These are phyloP conservation scores for Aptenodytes patagonicus DNA, from an alignment of 2,113 vertebrate species.

Conservation along the genomic window DNA sequence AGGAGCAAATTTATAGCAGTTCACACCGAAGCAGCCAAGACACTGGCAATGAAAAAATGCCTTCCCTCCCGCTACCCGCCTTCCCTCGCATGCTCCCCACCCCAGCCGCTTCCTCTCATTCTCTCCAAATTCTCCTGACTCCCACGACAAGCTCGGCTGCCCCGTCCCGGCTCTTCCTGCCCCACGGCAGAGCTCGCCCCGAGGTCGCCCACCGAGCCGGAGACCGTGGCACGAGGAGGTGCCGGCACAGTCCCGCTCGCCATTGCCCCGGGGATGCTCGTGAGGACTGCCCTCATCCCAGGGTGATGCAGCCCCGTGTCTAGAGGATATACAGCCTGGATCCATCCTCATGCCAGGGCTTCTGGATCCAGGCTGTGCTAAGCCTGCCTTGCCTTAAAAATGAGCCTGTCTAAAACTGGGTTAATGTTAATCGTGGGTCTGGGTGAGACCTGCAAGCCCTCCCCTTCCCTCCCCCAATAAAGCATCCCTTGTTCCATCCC, in stretches of 20 bases:
- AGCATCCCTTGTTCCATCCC: constrained; percentile 47
- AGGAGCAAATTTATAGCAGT: constrained; percentile 74
- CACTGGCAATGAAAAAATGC: constrained; percentile 74
- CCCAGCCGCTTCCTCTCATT: constrained; percentile 76
- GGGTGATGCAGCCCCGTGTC: rapidly evolving
- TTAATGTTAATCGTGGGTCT: neutral
- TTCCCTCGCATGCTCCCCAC: constrained; percentile 40
- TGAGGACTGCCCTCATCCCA: neutral
- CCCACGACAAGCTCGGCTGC: constrained; percentile 27
- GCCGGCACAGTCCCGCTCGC: neutral
- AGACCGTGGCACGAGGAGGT: neutral
- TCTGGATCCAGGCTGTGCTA: neutral
- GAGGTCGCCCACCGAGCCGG: neutral
- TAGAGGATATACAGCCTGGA: neutral
- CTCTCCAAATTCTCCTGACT: constrained; percentile 73
- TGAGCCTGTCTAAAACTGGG: neutral
- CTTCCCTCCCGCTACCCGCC: constrained; percentile 43
- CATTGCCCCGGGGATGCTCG: rapidly evolving
- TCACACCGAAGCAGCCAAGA: constrained; percentile 78
- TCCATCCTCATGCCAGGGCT: neutral
- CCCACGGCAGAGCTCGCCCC: neutral
- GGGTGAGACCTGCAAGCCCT: constrained; percentile 17
- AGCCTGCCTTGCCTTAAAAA: neutral
- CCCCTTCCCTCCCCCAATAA: constrained; percentile 6
- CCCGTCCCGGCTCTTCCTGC: constrained; percentile 69